Conservation (phyloP, 1,140 invertebrate species). For the Uloborus diversus region DNA sequence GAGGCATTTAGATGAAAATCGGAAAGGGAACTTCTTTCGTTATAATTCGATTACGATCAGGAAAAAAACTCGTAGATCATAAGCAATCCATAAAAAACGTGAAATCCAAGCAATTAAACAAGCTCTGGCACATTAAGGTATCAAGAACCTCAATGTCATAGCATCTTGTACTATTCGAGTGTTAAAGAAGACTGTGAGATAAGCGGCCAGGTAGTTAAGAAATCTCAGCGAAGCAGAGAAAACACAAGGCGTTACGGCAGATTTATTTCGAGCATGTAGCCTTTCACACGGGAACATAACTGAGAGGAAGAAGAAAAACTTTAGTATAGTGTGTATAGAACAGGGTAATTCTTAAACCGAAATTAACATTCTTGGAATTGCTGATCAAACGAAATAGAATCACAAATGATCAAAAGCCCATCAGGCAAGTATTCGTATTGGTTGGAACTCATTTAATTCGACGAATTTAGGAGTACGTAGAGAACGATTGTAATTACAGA, state of each 20-base stretch:
- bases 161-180: not conserved
- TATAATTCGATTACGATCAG: no score
- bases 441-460: not conserved
- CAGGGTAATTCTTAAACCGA: constrained; percentile 6
- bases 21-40: no score
- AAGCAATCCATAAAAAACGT: no score
- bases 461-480: no score
- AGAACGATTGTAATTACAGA: no score
- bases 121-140: not conserved
- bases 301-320: constrained; percentile 5
- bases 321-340: not conserved
- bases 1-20: no score
- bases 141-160: constrained; percentile 12
- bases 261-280: constrained; percentile 14
- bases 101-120: constrained; percentile 7
- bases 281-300: constrained; percentile 29
- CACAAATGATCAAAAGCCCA: not conserved
- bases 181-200: constrained; percentile 13
- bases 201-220: constrained; percentile 7
- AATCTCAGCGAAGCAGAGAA: constrained; percentile 22
- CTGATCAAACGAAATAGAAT: not conserved
- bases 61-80: no score
- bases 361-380: constrained; percentile 28
- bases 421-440: not conserved
- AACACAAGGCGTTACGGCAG: constrained; percentile 15